Base-by-base conservation (phyloP, 2,113 vertebrate species). In the Tautogolabrus adspersus region DNA sequence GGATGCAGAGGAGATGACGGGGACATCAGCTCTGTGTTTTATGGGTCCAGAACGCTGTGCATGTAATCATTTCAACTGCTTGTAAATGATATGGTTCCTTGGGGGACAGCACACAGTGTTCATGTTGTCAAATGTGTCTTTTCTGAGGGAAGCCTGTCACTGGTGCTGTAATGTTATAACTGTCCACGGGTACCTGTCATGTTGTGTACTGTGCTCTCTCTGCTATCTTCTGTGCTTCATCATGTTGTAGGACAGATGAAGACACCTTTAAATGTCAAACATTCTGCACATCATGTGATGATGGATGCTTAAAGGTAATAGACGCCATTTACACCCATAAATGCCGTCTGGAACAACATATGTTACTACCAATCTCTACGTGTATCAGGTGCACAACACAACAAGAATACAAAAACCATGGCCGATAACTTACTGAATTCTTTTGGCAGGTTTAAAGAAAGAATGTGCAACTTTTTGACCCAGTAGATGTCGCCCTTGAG, bases 31-130 rank as follows among this genome's bases (percentile, higher is more conserved):
- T 72, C 62, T 79, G 47, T 49, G 19, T 81, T 83, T n/a, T 75
- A 73, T 81, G 51, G 38, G 7, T 66, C 77, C 26, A 79, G 73
- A 80, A 85, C 77, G 72, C 68, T 73, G 64, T 67, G 68, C 26
- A 34, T 74, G n/a, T 85, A 87, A 75, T 85, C 55, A 72, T 73
- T 68, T 79, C 42, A 57, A 52, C 23, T 3, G 65, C 79, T 69
- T 69, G 66, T 75, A 82, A 81, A 87, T 90, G 5, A 84, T 88
- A 85, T 61, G 51, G 44, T 57, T 88, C 78, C 81, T 68, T 73
- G 47, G 84, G 26, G 82, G 85, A 88, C 67, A 58, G 79, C 63
- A 81, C 63, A 81, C 70, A 59, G 40, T 79, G 73, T 82, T 82
- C 47, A 71, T 56, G 51, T 60, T 78, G 85, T 70, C 66, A 76